phyloP scores from a whole-genome alignment of 2,888 invertebrate species.

The Phlogophora meticulosa region DNA sequence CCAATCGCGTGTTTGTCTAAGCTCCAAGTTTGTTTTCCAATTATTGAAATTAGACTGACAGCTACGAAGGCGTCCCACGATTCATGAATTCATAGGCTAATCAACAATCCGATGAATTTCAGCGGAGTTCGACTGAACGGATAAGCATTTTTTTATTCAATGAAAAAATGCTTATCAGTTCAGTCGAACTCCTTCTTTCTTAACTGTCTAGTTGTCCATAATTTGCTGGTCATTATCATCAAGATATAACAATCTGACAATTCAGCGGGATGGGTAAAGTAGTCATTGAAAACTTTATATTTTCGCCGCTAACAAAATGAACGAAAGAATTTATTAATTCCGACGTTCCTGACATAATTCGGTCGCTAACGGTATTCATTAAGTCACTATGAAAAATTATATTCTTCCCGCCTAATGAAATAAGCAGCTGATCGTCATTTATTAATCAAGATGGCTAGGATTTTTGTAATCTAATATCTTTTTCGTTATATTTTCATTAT shows the following conservation, averaged over 20 bases:
- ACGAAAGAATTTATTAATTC: conserved; percentile 71
- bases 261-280: background rate
- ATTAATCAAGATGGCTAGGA: conserved; percentile 72
- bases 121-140: background rate
- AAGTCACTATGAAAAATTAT: conserved; percentile 79
- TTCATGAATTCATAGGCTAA: conserved; percentile 16
- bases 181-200: too few species aligned
- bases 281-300: conserved; percentile 14
- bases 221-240: background rate
- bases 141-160: background rate
- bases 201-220: background rate
- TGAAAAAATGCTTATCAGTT: too few species aligned
- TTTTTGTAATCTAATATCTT: conserved; percentile 54
- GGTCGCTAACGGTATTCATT: conserved; percentile 78
- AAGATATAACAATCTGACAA: conserved; percentile 24
- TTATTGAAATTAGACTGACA: conserved; percentile 66
- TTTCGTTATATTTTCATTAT: conserved; percentile 19
- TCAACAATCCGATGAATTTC: conserved; percentile 3
- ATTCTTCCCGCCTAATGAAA: conserved; percentile 76
- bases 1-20: conserved; percentile 72
- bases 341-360: conserved; percentile 74
- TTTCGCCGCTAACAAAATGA: conserved; percentile 59
- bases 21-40: conserved; percentile 67
- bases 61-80: conserved; percentile 12
- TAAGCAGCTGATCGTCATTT: conserved; percentile 71